Percentiles rank a stretch among this genome's conserved stretches.
Evolutionary conservation across 2,888 invertebrate genomes (phyloP).

Genomic region (Eudemis profundana): DNA sequence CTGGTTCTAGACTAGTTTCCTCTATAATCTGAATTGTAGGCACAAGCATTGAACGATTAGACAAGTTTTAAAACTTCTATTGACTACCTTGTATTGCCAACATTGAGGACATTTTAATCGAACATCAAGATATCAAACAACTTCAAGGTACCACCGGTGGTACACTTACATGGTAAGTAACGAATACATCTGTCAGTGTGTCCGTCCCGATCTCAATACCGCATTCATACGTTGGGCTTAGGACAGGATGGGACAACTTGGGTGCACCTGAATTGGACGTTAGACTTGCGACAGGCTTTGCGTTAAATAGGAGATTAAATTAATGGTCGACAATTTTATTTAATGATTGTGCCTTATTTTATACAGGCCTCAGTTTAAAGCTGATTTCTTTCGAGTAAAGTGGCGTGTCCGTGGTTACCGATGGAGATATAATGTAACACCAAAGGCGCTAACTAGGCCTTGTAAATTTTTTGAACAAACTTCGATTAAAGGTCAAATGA

Average conservation of each 20-base stretch:
- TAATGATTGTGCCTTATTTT: neutral
- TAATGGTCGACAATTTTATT: constrained; percentile 15
- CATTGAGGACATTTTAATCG: neutral
- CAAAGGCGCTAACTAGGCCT: too few species aligned
- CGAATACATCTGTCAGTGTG: constrained; percentile 68
- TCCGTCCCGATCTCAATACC: constrained; percentile 60
- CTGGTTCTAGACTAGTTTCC: too few species aligned
- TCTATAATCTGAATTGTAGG: too few species aligned
- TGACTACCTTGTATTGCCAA: too few species aligned
- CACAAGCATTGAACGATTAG: too few species aligned
- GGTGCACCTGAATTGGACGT: constrained; percentile 43
- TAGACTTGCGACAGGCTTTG: constrained; percentile 20
- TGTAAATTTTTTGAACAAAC: too few species aligned
- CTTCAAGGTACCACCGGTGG: constrained; percentile 45
- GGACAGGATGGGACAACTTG: constrained; percentile 54
- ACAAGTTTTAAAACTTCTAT: too few species aligned
- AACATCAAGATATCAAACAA: constrained; percentile 41
- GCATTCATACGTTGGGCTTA: constrained; percentile 61
- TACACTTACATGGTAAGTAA: constrained; percentile 64
- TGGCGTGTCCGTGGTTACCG: too few species aligned
- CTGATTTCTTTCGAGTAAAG: too few species aligned
- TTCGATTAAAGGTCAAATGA: too few species aligned
- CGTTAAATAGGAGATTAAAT: constrained; percentile 30
- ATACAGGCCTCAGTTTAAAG: neutral
- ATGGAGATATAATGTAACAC: too few species aligned